Evolutionary conservation across 2,113 vertebrate species (phyloP), one percentile per base, ranked within the genome.

Genomic region (Balaenoptera acutorostrata): DNA sequence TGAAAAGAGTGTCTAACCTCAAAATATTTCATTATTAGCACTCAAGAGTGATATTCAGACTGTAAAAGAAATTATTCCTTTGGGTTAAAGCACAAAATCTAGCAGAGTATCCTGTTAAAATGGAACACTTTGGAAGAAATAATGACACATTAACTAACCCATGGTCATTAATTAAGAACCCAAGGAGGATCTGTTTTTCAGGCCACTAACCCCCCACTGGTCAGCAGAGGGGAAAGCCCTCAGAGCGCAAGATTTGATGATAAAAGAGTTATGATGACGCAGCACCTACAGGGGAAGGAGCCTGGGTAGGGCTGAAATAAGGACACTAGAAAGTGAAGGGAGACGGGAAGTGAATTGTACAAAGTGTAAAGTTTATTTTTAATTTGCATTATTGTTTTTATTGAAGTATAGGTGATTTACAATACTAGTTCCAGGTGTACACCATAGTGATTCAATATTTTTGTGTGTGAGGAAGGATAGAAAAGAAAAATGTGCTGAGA

Each of bases 1-100:
- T 39, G n/a, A 57, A 81, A 90, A 63, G 69, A 64, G 49, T 84
- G 21, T 88, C 31, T 68, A 52, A 92, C 69, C 25, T 96, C 41
- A 72, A 89, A 96, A 85, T 95, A 92, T 82, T 88, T 75, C 39
- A 85, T 88, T 80, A 90, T 75, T 95, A 83, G n/a, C 41, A 92
- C 21, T 66, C n/a, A 64, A 20, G 9, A 39, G 17, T 57, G 39
- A 81, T 66, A 55, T 52, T 8, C 44, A 29, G 52, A 95, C 39
- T 87, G 49, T 81, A 64, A 46, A 96, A 81, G 27, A 72, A 61
- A 82, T 46, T 80, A 31, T 55, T 68, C 25, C 61, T 96, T 89
- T 25, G 36, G 14, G 46, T 90, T 90, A 74, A 84, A 94, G 18
- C 14, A 59, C 36, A 94, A 17, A 87, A 41, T 36, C 29, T 88